A percentile compares a stretch with the other conserved stretches of the same genome.
phyloP scores from a whole-genome alignment of 2,113 vertebrate species.

The Typhlomys cinereus region DNA sequence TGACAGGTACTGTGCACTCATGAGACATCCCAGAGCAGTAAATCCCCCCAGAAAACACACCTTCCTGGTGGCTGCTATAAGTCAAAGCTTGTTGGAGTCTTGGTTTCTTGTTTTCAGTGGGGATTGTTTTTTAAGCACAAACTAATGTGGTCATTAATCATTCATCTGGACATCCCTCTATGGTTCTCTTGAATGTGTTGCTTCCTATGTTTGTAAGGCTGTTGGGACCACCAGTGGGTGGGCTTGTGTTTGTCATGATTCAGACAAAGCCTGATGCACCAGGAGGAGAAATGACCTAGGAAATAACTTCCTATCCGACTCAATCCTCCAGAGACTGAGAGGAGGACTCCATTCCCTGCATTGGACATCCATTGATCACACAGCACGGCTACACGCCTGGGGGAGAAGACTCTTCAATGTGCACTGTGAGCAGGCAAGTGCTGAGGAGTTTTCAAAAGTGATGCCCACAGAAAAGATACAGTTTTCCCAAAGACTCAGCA shows the following conservation, averaged over 20 bases:
- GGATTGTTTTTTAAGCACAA: not conserved
- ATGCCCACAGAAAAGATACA: not conserved
- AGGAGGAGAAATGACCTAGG: slow-evolving; percentile 1
- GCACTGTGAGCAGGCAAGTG: not conserved
- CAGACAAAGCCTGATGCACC: slow-evolving; percentile 27
- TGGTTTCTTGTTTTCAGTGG: not conserved
- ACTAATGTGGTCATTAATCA: not conserved
- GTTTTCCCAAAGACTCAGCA: not conserved
- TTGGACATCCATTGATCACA: slow-evolving; percentile 7
- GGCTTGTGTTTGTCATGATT: slow-evolving; percentile 67
- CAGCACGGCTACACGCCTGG: not conserved
- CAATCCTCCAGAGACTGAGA: not conserved
- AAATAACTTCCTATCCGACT: slow-evolving; percentile 55
- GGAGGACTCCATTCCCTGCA: slow-evolving; percentile 38
- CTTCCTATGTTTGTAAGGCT: slow-evolving; percentile 4
- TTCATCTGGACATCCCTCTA: not conserved
- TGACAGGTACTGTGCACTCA: not conserved
- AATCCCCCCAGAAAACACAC: too few relatives aligned
- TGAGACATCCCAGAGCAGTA: not conserved
- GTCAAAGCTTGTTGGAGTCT: not conserved
- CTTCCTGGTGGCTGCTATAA: not conserved
- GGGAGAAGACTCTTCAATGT: not conserved
- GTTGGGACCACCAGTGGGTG: slow-evolving; percentile 45
- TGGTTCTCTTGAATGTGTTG: not conserved
- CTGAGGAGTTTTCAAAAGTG: not conserved